Percentiles rank a stretch among this genome's conserved stretches.
These are phyloP conservation scores for Cygnus olor DNA, from an alignment of 2,797 vertebrate species.

Conservation along the genomic window DNA sequence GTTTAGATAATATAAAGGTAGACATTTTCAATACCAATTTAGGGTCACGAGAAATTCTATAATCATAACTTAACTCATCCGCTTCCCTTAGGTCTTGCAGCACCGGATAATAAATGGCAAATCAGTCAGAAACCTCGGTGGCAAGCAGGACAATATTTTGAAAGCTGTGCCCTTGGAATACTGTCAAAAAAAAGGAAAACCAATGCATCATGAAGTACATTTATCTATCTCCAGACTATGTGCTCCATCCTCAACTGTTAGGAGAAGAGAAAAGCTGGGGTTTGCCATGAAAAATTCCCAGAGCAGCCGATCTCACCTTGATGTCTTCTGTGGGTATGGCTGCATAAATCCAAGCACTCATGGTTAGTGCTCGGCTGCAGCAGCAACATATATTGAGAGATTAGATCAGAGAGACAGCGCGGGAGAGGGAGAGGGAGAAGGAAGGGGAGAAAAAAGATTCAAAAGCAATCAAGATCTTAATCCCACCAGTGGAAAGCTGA, in stretches of 20 bases:
- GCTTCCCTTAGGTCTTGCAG: neutral
- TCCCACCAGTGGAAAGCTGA: neutral
- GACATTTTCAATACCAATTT: neutral
- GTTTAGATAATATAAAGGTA: neutral
- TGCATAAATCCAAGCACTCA: neutral
- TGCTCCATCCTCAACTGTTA: neutral
- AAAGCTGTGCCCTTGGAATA: constrained; percentile 36
- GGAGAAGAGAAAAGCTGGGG: neutral
- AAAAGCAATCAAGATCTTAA: neutral
- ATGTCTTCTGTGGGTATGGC: neutral
- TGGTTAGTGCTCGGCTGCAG: neutral
- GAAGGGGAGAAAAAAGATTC: neutral
- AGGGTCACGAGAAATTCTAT: neutral
- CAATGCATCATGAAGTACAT: neutral
- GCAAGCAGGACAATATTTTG: neutral
- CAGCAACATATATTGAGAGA: fast-evolving
- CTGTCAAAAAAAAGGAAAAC: neutral
- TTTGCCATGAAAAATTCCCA: neutral
- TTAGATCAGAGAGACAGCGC: neutral
- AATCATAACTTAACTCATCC: neutral
- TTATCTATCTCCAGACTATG: neutral
- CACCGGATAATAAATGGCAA: neutral
- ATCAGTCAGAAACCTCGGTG: neutral
- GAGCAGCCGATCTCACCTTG: neutral
- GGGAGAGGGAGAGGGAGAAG: neutral